phyloP scores from a whole-genome alignment of 2,113 vertebrate species.

The Lophotis ruficrista region DNA sequence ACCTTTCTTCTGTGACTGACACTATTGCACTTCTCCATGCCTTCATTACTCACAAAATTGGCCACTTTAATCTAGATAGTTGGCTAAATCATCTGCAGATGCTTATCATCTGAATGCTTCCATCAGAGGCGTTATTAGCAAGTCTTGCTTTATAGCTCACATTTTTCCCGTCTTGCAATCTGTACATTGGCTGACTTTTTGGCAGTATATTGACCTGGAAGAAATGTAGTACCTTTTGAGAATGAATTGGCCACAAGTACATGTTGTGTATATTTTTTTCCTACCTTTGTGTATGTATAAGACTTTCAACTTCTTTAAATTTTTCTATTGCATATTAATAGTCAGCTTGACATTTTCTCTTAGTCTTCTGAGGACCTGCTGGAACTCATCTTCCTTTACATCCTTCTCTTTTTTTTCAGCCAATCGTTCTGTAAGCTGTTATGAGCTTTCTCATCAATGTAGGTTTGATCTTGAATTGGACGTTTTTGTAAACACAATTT shows the following conservation, averaged over 20 bases:
- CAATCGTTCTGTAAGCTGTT: rapidly evolving
- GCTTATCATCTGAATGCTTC: not conserved
- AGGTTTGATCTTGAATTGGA: not conserved
- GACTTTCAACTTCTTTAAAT: not conserved
- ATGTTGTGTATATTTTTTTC: not conserved
- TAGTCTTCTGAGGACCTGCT: not conserved
- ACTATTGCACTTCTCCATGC: not conserved
- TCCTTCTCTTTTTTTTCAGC: not conserved
- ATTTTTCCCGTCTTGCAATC: not conserved
- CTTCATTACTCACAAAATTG: not conserved
- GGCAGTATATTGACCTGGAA: not conserved
- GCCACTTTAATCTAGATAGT: not conserved
- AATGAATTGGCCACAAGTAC: not conserved
- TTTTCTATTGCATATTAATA: not conserved
- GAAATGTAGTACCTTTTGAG: not conserved
- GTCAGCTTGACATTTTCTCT: not conserved
- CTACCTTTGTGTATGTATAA: not conserved
- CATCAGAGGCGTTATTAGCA: not conserved
- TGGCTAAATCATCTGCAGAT: not conserved
- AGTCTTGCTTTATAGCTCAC: not conserved
- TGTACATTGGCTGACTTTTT: not conserved
- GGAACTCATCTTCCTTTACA: not conserved
- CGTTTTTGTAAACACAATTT: not conserved
- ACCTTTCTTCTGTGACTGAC: not conserved
- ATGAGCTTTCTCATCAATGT: not conserved